Evolutionary conservation across 2,888 invertebrate species (phyloP).

Genomic region (Cetonia aurata): DNA sequence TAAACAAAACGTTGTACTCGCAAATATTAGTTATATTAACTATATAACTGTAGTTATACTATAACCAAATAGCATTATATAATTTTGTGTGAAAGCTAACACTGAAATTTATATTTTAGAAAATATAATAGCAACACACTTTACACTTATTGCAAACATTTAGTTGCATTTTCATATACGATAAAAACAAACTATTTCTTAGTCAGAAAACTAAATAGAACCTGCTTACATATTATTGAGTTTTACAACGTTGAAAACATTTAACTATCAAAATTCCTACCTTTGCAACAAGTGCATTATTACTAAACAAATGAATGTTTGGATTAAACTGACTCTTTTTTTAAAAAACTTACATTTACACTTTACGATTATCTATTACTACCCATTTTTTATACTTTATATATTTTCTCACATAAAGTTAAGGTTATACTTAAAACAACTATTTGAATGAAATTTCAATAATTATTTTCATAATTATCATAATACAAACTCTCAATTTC

Average conservation of each 20-base stretch:
- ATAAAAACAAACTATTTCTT: too few species aligned
- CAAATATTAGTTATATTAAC: conserved; percentile 43
- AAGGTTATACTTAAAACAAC: conserved; percentile 27
- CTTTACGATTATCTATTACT: conserved; percentile 2
- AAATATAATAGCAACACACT: conserved; percentile 21
- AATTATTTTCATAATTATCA: conserved; percentile 10
- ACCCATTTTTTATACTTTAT: conserved; percentile 7
- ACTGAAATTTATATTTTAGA: neutral
- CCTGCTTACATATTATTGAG: neutral
- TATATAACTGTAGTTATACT: too few species aligned
- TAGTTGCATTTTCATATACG: neutral
- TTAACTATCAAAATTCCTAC: neutral
- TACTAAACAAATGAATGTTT: neutral
- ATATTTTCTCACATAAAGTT: conserved; percentile 11
- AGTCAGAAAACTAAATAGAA: neutral
- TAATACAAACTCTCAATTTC: conserved; percentile 46
- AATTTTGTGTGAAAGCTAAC: conserved; percentile 6
- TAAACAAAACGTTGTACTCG: conserved; percentile 25
- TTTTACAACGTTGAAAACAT: neutral
- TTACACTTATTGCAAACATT: conserved; percentile 1
- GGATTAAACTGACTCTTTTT: too few species aligned
- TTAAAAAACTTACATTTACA: conserved; percentile 14
- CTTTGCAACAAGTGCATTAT: neutral
- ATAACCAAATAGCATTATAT: conserved; percentile 17
- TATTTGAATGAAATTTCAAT: conserved; percentile 21